These are phyloP conservation scores for Galago senegalensis DNA, from an alignment of 2,797 vertebrate genomes.

Conservation along the genomic window DNA sequence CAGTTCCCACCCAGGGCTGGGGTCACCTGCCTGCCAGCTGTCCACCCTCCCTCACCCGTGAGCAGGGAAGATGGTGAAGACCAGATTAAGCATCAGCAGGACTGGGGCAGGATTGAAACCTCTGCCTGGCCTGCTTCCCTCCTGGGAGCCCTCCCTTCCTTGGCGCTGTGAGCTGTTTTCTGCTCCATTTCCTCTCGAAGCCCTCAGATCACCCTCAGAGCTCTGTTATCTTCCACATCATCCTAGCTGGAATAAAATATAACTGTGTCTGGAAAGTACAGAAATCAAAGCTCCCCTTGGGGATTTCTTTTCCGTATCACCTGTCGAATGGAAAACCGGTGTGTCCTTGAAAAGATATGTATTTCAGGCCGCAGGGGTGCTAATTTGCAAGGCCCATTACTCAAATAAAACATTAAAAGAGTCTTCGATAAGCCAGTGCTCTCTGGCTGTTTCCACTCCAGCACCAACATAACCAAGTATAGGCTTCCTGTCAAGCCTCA, in stretches of 20 bases:
- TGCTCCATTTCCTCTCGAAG: conserved; percentile 86
- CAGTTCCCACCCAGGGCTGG: neutral
- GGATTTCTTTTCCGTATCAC: conserved; percentile 85
- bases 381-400: conserved; percentile 92
- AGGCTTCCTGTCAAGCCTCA: conserved; percentile 88
- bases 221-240: conserved; percentile 81
- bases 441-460: conserved; percentile 76
- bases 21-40: neutral
- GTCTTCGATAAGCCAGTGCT: conserved; percentile 67
- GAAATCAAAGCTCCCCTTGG: conserved; percentile 84
- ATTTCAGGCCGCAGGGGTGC: conserved; percentile 88
- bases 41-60: neutral
- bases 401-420: conserved; percentile 90
- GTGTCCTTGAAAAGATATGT: conserved; percentile 89
- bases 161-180: conserved; percentile 82
- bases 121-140: neutral
- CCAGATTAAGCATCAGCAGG: neutral
- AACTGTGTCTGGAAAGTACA: conserved; percentile 78
- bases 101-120: neutral
- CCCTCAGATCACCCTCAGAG: conserved; percentile 76
- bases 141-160: conserved; percentile 67
- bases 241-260: conserved; percentile 84
- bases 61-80: neutral
- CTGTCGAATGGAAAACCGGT: conserved; percentile 86
- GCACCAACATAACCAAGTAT: conserved; percentile 78